Evolutionary conservation across 1,140 invertebrate species (phyloP).

Genomic region (Marisa cornuarietis): DNA sequence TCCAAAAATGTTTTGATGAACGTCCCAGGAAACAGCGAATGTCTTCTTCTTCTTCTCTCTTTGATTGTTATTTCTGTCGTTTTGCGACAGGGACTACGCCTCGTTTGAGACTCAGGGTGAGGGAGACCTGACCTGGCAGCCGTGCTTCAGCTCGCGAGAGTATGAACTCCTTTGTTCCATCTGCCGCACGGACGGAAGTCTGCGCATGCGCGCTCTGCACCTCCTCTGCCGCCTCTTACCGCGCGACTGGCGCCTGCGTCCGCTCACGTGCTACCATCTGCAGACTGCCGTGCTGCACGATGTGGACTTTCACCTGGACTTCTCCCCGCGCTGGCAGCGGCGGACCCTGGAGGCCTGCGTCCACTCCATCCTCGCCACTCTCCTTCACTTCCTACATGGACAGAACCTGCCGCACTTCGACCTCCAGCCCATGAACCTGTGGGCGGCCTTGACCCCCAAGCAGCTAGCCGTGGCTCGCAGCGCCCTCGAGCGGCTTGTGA

Average conservation of each 20-base stretch:
- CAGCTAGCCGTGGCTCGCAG: slow-evolving; percentile 9
- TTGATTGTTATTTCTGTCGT: background rate
- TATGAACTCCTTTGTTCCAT: slow-evolving; percentile 45
- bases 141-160: slow-evolving; percentile 40
- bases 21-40: slow-evolving; percentile 32
- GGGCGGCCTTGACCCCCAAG: background rate
- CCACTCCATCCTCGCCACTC: slow-evolving; percentile 38
- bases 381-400: slow-evolving; percentile 37
- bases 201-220: slow-evolving; percentile 43
- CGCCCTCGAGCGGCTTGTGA: slow-evolving; percentile 17
- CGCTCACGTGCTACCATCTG: slow-evolving; percentile 43
- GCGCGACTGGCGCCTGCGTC: slow-evolving; percentile 45
- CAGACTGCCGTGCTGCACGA: slow-evolving; percentile 50
- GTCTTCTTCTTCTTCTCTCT: slow-evolving; percentile 15
- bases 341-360: slow-evolving; percentile 43
- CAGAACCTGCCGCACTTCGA: slow-evolving; percentile 48
- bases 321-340: slow-evolving; percentile 51
- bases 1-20: background rate
- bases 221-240: slow-evolving; percentile 37
- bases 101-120: slow-evolving; percentile 32
- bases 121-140: slow-evolving; percentile 43
- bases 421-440: slow-evolving; percentile 42
- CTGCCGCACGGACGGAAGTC: slow-evolving; percentile 42
- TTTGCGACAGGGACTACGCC: slow-evolving; percentile 33
- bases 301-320: slow-evolving; percentile 48